Base-by-base conservation (phyloP, 53 echinoderm and acorn worm species). In the Stichopus horrens region DNA sequence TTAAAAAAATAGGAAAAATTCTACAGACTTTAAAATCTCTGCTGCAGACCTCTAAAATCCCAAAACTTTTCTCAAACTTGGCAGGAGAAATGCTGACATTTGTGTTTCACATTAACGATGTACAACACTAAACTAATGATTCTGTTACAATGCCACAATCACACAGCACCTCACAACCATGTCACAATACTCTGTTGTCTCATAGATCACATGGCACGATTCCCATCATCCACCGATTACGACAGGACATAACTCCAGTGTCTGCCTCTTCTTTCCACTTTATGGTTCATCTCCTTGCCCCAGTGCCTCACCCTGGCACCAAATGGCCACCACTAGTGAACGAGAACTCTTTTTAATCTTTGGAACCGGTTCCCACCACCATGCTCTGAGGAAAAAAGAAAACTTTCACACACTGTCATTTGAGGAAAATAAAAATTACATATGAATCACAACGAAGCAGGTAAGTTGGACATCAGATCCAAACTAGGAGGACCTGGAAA, bases 31-130 rank as follows among this genome's bases (percentile, higher is more conserved):
- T 71, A 19, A 71, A 71, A 71, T 18, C 16, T 71, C 71, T 20
- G 19, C 1, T 2, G 6, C 81, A 57, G 4, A 21, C 55, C 81
- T 81, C 81, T 55, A 79, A 55, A 79, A 52, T 37, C 37, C 37
- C 37, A 37, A 37, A 71, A 0, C 71, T 71, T 71, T 75, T 53
- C 58, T 57, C 21, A 5, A 81, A 37, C 37, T 37, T 81, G 81
- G 81, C 81, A 81, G 81, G 56, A 81, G 56, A 81, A 57, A 56
- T 57, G 6, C 58, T 20, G 71, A 71, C 81, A 81, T 54, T 79
- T 58, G 6, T 6, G 55, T 57, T 81, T 55, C 81, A 81, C 81
- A 81, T 56, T 37, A 37, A 37, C 37, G 37, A 37, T 37, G 37
- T 37, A 37, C 37, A 0, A 37, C 37, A 37, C 37, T 37, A 37